phyloP scores from a whole-genome alignment of 2,113 vertebrate genomes.

The Zeus faber region DNA sequence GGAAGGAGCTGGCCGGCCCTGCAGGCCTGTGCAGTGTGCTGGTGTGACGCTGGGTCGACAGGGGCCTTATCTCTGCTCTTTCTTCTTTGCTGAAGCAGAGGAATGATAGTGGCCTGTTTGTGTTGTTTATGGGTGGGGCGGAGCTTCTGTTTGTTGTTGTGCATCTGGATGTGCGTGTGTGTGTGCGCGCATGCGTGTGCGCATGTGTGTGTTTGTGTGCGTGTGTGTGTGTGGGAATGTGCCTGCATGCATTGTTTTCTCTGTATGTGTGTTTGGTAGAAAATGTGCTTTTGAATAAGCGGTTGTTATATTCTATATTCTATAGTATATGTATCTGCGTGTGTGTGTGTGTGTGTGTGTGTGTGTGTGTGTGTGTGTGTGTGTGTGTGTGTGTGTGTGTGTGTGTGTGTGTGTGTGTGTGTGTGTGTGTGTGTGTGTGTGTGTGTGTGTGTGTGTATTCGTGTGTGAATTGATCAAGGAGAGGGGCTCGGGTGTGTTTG shows the following conservation, averaged over 20 bases:
- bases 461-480: too few relatives aligned
- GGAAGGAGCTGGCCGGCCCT: slow-evolving; percentile 25
- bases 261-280: too few relatives aligned
- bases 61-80: slow-evolving; percentile 53
- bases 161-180: too few relatives aligned
- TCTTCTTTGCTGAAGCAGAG: slow-evolving; percentile 43
- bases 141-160: slow-evolving; percentile 37
- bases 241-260: slow-evolving; percentile 1
- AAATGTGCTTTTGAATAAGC: too few relatives aligned
- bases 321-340: too few relatives aligned
- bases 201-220: slow-evolving; percentile 7
- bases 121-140: slow-evolving; percentile 23
- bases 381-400: too few relatives aligned
- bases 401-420: neutral
- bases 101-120: slow-evolving; percentile 64
- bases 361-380: too few relatives aligned
- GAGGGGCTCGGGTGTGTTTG: too few relatives aligned
- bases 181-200: slow-evolving; percentile 4
- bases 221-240: neutral
- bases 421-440: too few relatives aligned
- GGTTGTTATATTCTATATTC: too few relatives aligned
- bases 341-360: slow-evolving; percentile 13
- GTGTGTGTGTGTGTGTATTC: neutral
- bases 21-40: slow-evolving; percentile 55
- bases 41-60: slow-evolving; percentile 61